Evolutionary conservation across 2,888 invertebrate species (phyloP), one percentile per base, ranked within the genome.

Genomic region (Gordius sp.): DNA sequence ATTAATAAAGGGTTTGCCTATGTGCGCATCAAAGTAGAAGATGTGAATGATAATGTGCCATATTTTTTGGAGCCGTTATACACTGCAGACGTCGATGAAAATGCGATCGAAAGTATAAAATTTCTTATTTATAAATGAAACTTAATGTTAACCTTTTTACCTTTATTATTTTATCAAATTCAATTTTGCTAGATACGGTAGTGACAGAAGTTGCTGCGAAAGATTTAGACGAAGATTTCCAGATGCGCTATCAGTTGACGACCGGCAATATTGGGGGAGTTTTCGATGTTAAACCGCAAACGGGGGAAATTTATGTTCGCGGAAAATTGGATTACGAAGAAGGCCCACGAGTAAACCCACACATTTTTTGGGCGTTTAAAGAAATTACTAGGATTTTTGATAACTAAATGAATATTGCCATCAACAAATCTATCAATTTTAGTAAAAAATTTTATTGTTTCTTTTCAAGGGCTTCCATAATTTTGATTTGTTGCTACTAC

Each of bases 211-310:
- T 91, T 75, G 86, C 86, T 74, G 91, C 91, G 76, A 86, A 87
- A 76, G 91, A 91, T 77, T 83, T 84, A 76, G 91, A 91, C 75
- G 87, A 87, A 78, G 87, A 86, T 71, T 87, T 87, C 75, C 82
- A 84, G 78, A 85, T 91, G 78, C 84, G 86, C 76, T 91, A 91
- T 76, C 87, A 89, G 79, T 89, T 91, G 74, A 87, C 86, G 73
- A 84, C 84, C 78, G 89, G 89, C 76, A 91, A 91, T 79, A 79
- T 85, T 77, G 87, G 87, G 62, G 89, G 87, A 65, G 87, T 87
- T 41, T 89, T 89, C 71, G 87, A 86, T 65, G 87, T 89, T 69
- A 86, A 87, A 75, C 86, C 86, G 73, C 86, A 86, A 81, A 89
- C 89, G 63, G 91, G 91, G 65, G 89, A 89, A 69, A 89, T 91